phyloP scores from a whole-genome alignment of 1,140 invertebrate species.

The Aphaenogaster ashmeadi region DNA sequence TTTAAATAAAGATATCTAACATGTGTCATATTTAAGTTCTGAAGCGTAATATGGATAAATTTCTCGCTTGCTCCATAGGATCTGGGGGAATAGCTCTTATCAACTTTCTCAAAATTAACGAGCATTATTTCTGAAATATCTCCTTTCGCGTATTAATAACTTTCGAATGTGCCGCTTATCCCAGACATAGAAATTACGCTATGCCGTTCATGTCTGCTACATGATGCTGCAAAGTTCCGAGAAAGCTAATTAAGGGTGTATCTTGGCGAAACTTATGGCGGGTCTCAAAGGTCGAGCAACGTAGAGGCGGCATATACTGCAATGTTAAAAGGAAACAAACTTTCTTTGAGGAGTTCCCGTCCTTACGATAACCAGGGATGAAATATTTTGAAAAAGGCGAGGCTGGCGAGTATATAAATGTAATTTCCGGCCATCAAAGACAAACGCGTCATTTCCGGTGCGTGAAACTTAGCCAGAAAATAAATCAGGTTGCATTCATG shows the following conservation, averaged over 20 bases:
- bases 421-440: slow-evolving; percentile 39
- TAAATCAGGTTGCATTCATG: neutral
- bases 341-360: slow-evolving; percentile 16
- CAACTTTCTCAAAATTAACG: slow-evolving; percentile 9
- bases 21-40: neutral
- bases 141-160: slow-evolving; percentile 4
- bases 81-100: neutral
- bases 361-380: slow-evolving; percentile 16
- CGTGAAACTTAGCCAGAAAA: neutral
- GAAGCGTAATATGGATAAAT: neutral
- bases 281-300: slow-evolving; percentile 34
- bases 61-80: neutral
- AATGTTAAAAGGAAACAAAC: slow-evolving; percentile 60
- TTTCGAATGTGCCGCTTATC: neutral
- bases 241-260: slow-evolving; percentile 1
- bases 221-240: slow-evolving; percentile 41
- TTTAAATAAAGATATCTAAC: neutral
- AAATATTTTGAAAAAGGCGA: slow-evolving; percentile 16
- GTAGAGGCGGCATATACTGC: slow-evolving; percentile 2
- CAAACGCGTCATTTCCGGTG: neutral
- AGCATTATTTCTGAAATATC: neutral
- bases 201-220: neutral
- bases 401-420: neutral
- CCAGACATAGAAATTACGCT: neutral
- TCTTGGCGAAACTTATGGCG: slow-evolving; percentile 37